These are phyloP conservation scores for Rhagoletis pomonella DNA, from an alignment of 1,140 invertebrate species.

Conservation along the genomic window DNA sequence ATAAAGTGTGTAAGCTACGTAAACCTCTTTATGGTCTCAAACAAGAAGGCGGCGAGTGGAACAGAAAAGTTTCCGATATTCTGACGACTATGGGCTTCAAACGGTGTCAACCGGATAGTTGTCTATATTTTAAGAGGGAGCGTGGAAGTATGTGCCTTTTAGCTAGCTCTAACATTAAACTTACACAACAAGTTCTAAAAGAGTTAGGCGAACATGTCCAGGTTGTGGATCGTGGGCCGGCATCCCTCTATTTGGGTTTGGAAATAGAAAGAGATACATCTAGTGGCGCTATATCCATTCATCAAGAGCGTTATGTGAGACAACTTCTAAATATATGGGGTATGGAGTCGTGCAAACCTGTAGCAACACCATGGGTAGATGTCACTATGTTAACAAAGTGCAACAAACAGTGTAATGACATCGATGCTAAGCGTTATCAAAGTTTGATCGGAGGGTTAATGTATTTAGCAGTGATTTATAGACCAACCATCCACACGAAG, in stretches of 20 bases:
- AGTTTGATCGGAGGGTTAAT: neutral
- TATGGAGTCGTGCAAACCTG: neutral
- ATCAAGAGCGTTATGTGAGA: constrained; percentile 2
- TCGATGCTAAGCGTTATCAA: neutral
- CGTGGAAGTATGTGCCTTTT: neutral
- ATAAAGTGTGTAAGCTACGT: neutral
- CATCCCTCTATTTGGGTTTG: neutral
- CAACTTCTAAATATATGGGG: neutral
- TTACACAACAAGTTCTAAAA: neutral
- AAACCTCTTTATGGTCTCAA: constrained; percentile 26
- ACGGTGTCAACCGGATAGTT: constrained; percentile 34
- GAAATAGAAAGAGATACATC: constrained; percentile 12
- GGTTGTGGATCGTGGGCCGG: neutral
- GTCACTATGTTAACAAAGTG: neutral
- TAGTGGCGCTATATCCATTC: constrained; percentile 2
- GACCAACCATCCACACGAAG: neutral
- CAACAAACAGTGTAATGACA: neutral
- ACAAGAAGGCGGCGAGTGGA: constrained; percentile 36
- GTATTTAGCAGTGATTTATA: constrained; percentile 3
- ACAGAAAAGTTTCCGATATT: constrained; percentile 40
- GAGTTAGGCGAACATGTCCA: constrained; percentile 2
- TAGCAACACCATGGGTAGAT: neutral
- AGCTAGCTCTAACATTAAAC: neutral
- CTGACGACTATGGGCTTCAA: constrained; percentile 14
- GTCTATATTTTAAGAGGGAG: constrained; percentile 31